phyloP scores from a whole-genome alignment of 1,140 invertebrate genomes.

The Drosophila lacertosa region DNA sequence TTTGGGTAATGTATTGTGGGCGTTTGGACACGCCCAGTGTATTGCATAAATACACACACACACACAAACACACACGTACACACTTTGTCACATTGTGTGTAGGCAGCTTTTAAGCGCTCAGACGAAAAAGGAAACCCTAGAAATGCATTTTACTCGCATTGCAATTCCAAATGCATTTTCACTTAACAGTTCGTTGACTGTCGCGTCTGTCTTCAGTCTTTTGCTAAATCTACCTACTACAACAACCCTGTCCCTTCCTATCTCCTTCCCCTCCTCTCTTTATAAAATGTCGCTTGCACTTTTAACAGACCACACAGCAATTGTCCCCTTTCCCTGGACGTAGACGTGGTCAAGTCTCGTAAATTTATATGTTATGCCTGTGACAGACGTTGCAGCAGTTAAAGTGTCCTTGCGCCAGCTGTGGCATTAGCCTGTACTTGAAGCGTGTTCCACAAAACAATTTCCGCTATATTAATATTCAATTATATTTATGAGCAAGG shows the following conservation, averaged over 20 bases:
- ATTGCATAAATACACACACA: constrained; percentile 1
- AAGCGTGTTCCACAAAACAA: constrained; percentile 1
- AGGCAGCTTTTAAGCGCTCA: constrained; percentile 61
- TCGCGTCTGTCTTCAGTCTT: constrained; percentile 1
- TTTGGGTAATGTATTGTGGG: not conserved
- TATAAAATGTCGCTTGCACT: constrained; percentile 1
- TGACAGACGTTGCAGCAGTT: not conserved
- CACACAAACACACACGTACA: constrained; percentile 10
- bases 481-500: too few species aligned
- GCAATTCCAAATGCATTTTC: constrained; percentile 49
- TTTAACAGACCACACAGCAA: not conserved
- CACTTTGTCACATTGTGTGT: not conserved
- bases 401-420: not conserved
- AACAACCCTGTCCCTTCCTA: too few species aligned
- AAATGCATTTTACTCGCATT: constrained; percentile 62
- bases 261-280: too few species aligned
- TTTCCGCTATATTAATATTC: not conserved
- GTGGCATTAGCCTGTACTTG: not conserved
- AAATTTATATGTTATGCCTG: constrained; percentile 52
- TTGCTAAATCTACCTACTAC: not conserved
- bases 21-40: constrained; percentile 18
- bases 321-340: constrained; percentile 56
- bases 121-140: constrained; percentile 54
- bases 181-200: constrained; percentile 45
- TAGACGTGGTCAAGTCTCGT: constrained; percentile 46